Base-by-base conservation (phyloP, 2,888 invertebrate genomes). In the Peribatodes rhomboidaria region DNA sequence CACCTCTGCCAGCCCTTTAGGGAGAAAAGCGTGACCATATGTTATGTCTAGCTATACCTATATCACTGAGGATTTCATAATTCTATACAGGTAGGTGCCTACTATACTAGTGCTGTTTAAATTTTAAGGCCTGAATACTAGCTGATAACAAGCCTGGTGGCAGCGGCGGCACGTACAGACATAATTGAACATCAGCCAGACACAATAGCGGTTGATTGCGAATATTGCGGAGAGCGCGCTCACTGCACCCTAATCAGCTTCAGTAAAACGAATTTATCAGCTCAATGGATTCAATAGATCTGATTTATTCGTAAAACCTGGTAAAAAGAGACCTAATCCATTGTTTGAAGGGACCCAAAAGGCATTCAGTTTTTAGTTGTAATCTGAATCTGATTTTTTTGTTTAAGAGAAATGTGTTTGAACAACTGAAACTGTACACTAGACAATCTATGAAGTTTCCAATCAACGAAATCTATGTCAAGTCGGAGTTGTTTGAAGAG, bases 131-230 rank as follows among this genome's bases (percentile, higher is more conserved):
- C 16, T 18, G 16, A 41, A 35, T 35, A 35, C n/a, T 35, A 35
- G 13, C 10, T 13, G 11, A 10, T 18, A 41, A 41, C 41, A 41
- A 16, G 16, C 41, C 39, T n/a, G 10, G 18, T 18, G n/a, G n/a
- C n/a, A n/a, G n/a, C n/a, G 35, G 10, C 47, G 47, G 47, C 42
- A 47, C 39, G 37, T 55, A 27, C 33, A 50, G 42, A 37, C 59
- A 61, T 68, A 68, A 69, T 69, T 67, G 65, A 68, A 63, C 64
- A 55, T 60, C 67, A 65, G 54, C 58, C 46, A 58, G 61, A 66
- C 61, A 68, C 71, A 73, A 69, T 67, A 59, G 65, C 44, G 16
- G 63, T 46, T 72, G 69, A 69, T 67, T 68, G 60, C 47, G 42
- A 47, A 35, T 16, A 55, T 55, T 33, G n/a, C n/a, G 18, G 9